phyloP scores from a whole-genome alignment of 2,888 invertebrate genomes.

The Lymantria dispar region DNA sequence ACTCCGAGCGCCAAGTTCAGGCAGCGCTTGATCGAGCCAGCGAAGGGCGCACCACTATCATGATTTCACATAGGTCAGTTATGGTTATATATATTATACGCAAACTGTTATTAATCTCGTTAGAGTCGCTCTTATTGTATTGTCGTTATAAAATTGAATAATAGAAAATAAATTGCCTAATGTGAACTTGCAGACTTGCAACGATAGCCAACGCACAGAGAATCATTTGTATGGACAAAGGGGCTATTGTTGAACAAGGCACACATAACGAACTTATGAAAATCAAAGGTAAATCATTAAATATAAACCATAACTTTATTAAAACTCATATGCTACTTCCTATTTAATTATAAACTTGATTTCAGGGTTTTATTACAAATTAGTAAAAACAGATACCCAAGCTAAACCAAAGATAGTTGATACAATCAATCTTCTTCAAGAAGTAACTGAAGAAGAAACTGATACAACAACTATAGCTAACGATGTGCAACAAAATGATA shows the following conservation, averaged over 20 bases:
- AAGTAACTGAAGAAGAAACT: too few relatives aligned
- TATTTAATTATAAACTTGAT: not conserved
- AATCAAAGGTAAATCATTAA: conserved; percentile 67
- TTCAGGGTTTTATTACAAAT: conserved; percentile 74
- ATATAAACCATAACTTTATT: too few relatives aligned
- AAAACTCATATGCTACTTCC: too few relatives aligned
- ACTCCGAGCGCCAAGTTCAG: conserved; percentile 91
- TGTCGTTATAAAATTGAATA: too few relatives aligned
- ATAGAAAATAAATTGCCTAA: not conserved
- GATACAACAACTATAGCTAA: too few relatives aligned
- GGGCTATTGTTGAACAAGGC: conserved; percentile 87
- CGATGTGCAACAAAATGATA: too few relatives aligned
- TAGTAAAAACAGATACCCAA: conserved; percentile 84
- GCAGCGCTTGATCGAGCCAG: conserved; percentile 88
- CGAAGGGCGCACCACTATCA: conserved; percentile 87
- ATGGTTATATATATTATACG: too few relatives aligned
- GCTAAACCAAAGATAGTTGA: conserved; percentile 39
- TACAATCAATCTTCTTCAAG: too few relatives aligned
- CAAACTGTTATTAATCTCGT: too few relatives aligned
- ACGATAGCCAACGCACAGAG: conserved; percentile 87
- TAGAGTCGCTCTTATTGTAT: too few relatives aligned
- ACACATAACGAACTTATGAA: conserved; percentile 88
- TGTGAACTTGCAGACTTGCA: conserved; percentile 73
- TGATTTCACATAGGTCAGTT: conserved; percentile 85
- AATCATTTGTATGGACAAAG: conserved; percentile 88